Conservation (phyloP, 2,888 invertebrate species). For the Branchellion lobata region DNA sequence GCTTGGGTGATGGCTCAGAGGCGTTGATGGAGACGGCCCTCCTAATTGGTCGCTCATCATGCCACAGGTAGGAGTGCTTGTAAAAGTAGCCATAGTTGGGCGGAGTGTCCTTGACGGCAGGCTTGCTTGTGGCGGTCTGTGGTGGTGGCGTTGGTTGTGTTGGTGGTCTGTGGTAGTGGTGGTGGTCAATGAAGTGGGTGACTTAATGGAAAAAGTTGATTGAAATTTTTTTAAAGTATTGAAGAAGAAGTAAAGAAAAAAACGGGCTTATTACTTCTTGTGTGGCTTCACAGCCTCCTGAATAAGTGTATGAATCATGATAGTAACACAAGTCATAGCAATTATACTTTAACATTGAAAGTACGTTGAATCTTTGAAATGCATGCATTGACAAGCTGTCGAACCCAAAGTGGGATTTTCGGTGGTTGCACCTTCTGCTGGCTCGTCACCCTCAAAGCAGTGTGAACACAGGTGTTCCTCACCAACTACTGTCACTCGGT, state of each 20-base stretch:
- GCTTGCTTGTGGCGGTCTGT: not conserved
- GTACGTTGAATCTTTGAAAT: too few species aligned
- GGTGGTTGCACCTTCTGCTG: too few species aligned
- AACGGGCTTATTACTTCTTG: too few species aligned
- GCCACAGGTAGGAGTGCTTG: slow-evolving; percentile 25
- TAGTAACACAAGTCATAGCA: too few species aligned
- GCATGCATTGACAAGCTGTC: too few species aligned
- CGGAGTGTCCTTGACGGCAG: not conserved
- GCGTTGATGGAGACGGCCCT: slow-evolving; percentile 15
- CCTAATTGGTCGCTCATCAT: slow-evolving; percentile 5
- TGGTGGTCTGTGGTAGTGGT: too few species aligned
- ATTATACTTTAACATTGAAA: too few species aligned
- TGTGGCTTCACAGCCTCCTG: too few species aligned
- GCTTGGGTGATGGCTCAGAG: slow-evolving; percentile 30
- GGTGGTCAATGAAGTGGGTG: not conserved
- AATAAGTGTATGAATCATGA: too few species aligned
- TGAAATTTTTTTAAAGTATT: not conserved
- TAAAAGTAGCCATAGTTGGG: slow-evolving; percentile 34
- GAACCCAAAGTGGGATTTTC: too few species aligned
- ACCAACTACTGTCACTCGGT: not conserved
- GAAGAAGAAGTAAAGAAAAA: too few species aligned
- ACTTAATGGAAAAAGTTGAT: not conserved
- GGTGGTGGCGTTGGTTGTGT: too few species aligned
- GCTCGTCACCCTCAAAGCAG: slow-evolving; percentile 31
- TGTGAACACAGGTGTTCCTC: slow-evolving; percentile 20